These are phyloP conservation scores for Scaptomyza graminum DNA, from an alignment of 1,140 invertebrate genomes.

Conservation along the genomic window DNA sequence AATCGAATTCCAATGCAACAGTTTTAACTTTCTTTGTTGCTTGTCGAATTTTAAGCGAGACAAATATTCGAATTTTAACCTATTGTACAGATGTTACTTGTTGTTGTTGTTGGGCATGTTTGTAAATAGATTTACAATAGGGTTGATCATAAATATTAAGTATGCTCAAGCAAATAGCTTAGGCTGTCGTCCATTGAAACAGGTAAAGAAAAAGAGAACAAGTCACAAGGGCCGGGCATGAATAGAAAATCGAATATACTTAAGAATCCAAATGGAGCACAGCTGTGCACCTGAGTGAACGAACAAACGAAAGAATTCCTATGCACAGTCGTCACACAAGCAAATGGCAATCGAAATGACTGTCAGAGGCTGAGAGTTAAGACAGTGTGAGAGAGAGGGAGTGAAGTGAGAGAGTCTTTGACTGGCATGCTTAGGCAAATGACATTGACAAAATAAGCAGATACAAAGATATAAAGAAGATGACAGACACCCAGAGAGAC, in stretches of 20 bases:
- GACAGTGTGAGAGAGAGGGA: slow-evolving; percentile 19
- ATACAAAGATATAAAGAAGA: slow-evolving; percentile 33
- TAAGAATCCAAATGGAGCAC: slow-evolving; percentile 17
- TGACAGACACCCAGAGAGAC: background rate
- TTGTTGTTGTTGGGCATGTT: slow-evolving; percentile 26
- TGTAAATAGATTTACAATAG: slow-evolving; percentile 76
- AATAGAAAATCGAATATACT: slow-evolving; percentile 20
- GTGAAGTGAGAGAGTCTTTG: slow-evolving; percentile 31
- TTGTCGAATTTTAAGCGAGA: slow-evolving; percentile 5
- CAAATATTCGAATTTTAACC: background rate
- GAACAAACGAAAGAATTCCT: background rate
- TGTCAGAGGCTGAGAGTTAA: slow-evolving; percentile 27
- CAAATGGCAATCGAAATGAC: slow-evolving; percentile 41
- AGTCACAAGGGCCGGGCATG: background rate
- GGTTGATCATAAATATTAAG: slow-evolving; percentile 72
- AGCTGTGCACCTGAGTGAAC: slow-evolving; percentile 36
- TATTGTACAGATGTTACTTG: slow-evolving; percentile 8
- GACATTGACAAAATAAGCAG: slow-evolving; percentile 73
- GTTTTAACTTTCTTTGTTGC: slow-evolving; percentile 2
- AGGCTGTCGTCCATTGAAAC: slow-evolving; percentile 20
- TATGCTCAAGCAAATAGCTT: slow-evolving; percentile 45
- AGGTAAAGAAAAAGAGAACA: background rate
- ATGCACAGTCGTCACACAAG: background rate
- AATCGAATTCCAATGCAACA: slow-evolving; percentile 1
- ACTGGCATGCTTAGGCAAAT: slow-evolving; percentile 63